These are phyloP conservation scores for Enteromius afrohamiltoni DNA, from an alignment of 2,797 vertebrate genomes.

Conservation along the genomic window DNA sequence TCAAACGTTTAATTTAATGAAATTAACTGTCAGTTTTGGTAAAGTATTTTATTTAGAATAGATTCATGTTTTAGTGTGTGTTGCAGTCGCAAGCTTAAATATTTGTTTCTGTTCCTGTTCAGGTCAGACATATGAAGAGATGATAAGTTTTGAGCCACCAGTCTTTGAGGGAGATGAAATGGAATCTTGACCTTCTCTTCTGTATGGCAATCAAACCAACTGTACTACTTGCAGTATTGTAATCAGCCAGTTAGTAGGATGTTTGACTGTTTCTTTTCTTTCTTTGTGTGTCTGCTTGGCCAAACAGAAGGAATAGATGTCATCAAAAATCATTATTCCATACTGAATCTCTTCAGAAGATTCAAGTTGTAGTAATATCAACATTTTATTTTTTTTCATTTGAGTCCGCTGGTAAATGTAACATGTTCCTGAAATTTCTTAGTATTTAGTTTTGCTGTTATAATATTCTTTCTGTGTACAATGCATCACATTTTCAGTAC, in stretches of 20 bases:
- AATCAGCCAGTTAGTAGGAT: slow-evolving; percentile 66
- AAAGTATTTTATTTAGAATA: neutral
- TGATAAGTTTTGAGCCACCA: slow-evolving; percentile 89
- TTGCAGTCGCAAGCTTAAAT: neutral
- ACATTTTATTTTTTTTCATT: neutral
- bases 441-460: slow-evolving; percentile 26
- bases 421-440: neutral
- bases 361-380: neutral
- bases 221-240: slow-evolving; percentile 45
- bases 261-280: slow-evolving; percentile 73
- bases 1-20: neutral
- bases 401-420: slow-evolving; percentile 15
- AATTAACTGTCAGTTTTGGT: neutral
- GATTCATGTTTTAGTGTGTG: neutral
- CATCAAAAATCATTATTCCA: slow-evolving; percentile 24
- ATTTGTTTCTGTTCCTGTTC: slow-evolving; percentile 43
- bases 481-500: slow-evolving; percentile 34
- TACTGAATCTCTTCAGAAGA: slow-evolving; percentile 13
- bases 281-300: slow-evolving; percentile 53
- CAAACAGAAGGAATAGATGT: slow-evolving; percentile 45
- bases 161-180: slow-evolving; percentile 91
- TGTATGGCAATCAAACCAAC: slow-evolving; percentile 47
- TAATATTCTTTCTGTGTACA: slow-evolving; percentile 17
- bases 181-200: slow-evolving; percentile 81
- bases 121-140: slow-evolving; percentile 94